phyloP scores from a whole-genome alignment of 2,888 invertebrate species.

The Brachycybe producta region DNA sequence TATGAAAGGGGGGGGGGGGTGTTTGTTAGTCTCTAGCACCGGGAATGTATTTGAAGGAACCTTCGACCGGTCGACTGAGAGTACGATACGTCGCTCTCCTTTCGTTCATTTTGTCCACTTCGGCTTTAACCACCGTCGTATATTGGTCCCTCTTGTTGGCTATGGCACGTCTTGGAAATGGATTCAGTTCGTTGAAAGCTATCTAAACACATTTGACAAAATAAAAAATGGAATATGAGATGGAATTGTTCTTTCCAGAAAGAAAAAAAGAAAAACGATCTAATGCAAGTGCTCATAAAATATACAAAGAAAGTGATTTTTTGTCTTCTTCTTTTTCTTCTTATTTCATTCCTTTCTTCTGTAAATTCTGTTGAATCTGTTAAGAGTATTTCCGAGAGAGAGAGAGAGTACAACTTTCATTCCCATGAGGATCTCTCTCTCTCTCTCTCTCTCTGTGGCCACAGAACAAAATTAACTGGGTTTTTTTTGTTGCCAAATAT shows the following conservation, averaged over 20 bases:
- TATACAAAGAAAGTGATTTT: neutral
- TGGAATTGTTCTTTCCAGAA: too few relatives aligned
- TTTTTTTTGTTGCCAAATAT: too few relatives aligned
- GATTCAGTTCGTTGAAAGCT: conserved; percentile 13
- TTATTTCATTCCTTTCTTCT: neutral
- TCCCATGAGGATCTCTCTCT: too few relatives aligned
- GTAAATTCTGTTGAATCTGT: neutral
- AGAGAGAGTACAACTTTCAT: too few relatives aligned
- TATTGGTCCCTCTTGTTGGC: conserved; percentile 13
- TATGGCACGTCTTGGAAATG: conserved; percentile 7
- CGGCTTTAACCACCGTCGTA: conserved; percentile 2
- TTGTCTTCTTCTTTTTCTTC: neutral
- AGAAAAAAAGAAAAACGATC: neutral
- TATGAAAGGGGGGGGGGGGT: too few relatives aligned
- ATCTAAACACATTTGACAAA: neutral
- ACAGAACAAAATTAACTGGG: too few relatives aligned
- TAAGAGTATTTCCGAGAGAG: neutral
- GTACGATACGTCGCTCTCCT: conserved; percentile 8
- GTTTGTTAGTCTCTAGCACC: too few relatives aligned
- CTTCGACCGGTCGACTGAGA: too few relatives aligned
- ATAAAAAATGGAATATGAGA: conserved; percentile 3
- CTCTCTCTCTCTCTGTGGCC: too few relatives aligned
- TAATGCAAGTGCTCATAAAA: neutral
- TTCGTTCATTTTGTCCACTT: conserved; percentile 10
- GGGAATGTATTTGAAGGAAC: too few relatives aligned